Base-by-base conservation (phyloP, 1,140 invertebrate species). In the Dermatophagoides farinae region DNA sequence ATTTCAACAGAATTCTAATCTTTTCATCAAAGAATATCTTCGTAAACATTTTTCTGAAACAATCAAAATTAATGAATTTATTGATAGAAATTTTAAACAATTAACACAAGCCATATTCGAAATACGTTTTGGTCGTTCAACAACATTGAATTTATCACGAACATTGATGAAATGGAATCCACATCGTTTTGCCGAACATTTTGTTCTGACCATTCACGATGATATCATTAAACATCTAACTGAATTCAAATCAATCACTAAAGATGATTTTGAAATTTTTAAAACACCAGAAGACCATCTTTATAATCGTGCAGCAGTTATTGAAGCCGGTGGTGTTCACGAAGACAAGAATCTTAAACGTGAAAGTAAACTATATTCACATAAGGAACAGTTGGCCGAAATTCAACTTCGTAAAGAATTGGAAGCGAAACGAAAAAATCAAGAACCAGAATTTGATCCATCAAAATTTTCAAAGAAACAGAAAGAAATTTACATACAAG, bases 341-440 rank as follows among this genome's bases (percentile, higher is more conserved):
- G 66, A 65, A 0, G 62, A 70, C 53, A 83, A 85, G 75, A 96
- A 97, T 67, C 79, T 97, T 68, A 93, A 91, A 73, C 77, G 91
- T 44, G 92, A 97, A 69, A 97, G 87, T 70, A 97, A 96, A 75
- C 86, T 82, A 2, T 97, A 97, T 71, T 92, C 88, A 18, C 95
- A 90, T 70, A 91, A 93, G 70, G 93, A 97, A 66, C 93, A 97
- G 71, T 76, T 93, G 67, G 92, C 93, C 69, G 93, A 97, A 71
- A 71, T 95, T 59, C 85, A 92, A 68, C 72, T 97, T 39, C 76
- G 86, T 41, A 82, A 88, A 68, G 92, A 97, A 75, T 73, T 96
- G 11, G 92, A 92, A 65, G 88, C 89, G 65, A 93, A 90, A 69
- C 75, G 77, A 53, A 82, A 82, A 64, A 80, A 90, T 68, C 87